These are phyloP conservation scores for Danionella cerebrum DNA, from an alignment of 2,113 vertebrate species.

Conservation along the genomic window DNA sequence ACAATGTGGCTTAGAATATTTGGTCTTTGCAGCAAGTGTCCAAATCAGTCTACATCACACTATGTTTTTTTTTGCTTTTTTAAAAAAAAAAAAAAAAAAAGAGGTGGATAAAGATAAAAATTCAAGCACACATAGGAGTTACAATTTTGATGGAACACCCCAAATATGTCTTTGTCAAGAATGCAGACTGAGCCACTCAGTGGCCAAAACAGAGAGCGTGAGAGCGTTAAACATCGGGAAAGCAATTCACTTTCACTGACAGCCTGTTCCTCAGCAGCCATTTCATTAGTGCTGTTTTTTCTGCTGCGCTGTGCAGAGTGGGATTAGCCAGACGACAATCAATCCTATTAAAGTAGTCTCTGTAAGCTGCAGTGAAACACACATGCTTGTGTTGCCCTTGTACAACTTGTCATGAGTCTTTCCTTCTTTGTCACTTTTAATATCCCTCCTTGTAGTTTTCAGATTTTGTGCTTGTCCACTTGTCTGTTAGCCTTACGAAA, in stretches of 20 bases:
- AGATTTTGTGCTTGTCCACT: conserved; percentile 60
- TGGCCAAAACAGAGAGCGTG: conserved; percentile 49
- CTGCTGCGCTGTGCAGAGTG: conserved; percentile 60
- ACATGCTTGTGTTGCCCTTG: conserved; percentile 36
- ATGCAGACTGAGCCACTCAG: conserved; percentile 52
- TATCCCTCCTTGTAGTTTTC: conserved; percentile 29
- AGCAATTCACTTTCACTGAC: conserved; percentile 31
- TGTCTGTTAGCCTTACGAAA: conserved; percentile 67
- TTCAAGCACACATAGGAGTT: neutral
- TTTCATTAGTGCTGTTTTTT: conserved; percentile 61
- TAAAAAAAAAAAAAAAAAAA: neutral
- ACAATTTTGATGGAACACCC: neutral
- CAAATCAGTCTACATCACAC: conserved; percentile 14
- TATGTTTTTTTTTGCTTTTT: neutral
- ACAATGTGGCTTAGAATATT: neutral
- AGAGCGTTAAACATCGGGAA: conserved; percentile 33
- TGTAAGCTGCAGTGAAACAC: conserved; percentile 53
- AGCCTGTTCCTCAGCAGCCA: conserved; percentile 45
- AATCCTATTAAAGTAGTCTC: conserved; percentile 72
- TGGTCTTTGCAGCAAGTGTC: conserved; percentile 24
- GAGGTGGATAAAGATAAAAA: too few species aligned
- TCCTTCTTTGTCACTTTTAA: neutral
- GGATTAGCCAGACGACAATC: conserved; percentile 59
- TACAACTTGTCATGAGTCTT: conserved; percentile 2
- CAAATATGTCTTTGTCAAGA: neutral